Evolutionary conservation across 2,113 vertebrate genomes (phyloP).

Genomic region (Eudyptes chrysolophus): DNA sequence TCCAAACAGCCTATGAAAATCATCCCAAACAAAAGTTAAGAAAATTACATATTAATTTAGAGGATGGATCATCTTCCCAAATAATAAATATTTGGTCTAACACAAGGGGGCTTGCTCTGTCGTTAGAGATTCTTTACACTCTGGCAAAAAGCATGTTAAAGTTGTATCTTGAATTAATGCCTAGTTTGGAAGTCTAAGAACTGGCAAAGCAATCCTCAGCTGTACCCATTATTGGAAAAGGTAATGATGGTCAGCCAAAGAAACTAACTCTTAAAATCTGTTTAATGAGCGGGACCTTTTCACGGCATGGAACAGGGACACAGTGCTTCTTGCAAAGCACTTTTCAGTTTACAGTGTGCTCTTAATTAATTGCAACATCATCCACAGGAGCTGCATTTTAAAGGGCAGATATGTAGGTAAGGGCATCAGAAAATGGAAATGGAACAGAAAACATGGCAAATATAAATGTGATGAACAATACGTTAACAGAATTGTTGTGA

Average conservation of each 20-base stretch:
- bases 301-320: neutral
- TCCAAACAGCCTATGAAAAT: neutral
- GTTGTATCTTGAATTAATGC: neutral
- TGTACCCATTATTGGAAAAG: neutral
- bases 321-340: conserved; percentile 29
- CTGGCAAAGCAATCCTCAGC: neutral
- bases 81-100: neutral
- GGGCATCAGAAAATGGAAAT: neutral
- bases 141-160: neutral
- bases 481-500: neutral
- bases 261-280: conserved; percentile 13
- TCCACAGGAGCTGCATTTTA: neutral
- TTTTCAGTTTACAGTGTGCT: conserved; percentile 44
- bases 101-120: neutral
- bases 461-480: conserved; percentile 4
- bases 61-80: neutral
- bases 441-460: neutral
- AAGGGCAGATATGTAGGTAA: conserved; percentile 4
- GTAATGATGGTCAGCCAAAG: neutral
- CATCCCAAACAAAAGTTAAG: neutral
- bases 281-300: conserved; percentile 38
- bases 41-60: neutral
- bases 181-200: neutral
- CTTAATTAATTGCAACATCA: conserved; percentile 56
- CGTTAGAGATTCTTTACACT: neutral